Conservation (phyloP, 37 sponge, comb jelly and placozoan species). For the Beroe ovata region DNA sequence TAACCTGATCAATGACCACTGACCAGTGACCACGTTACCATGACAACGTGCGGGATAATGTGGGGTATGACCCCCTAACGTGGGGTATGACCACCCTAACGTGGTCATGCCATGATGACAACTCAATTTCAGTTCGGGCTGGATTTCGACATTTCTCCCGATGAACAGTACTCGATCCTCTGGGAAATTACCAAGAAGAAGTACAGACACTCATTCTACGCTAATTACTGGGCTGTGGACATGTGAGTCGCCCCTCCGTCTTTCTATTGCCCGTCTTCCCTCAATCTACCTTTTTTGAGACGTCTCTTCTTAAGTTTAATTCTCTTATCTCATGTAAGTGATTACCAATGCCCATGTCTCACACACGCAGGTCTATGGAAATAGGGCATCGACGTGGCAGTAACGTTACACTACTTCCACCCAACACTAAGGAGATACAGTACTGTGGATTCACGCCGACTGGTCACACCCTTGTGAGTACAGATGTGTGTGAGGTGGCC, state of each 20-base stretch:
- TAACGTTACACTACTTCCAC: not conserved
- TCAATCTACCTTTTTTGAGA: not conserved
- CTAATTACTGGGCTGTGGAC: slow-evolving; percentile 35
- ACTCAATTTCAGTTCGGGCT: slow-evolving; percentile 39
- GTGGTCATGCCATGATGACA: too few species aligned
- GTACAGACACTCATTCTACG: slow-evolving; percentile 55
- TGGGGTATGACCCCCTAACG: too few species aligned
- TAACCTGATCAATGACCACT: too few species aligned
- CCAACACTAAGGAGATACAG: not conserved
- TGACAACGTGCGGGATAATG: too few species aligned
- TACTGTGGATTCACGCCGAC: slow-evolving; percentile 12
- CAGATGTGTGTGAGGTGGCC: too few species aligned
- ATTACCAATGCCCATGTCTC: too few species aligned
- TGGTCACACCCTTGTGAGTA: slow-evolving; percentile 52
- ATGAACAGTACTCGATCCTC: slow-evolving; percentile 40
- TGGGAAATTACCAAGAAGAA: not conserved
- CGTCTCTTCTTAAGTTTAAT: not conserved
- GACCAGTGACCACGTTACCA: too few species aligned
- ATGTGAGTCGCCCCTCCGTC: slow-evolving; percentile 30
- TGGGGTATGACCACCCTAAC: too few species aligned
- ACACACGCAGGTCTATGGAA: not conserved
- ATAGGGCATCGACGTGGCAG: not conserved
- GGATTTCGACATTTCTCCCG: slow-evolving; percentile 52
- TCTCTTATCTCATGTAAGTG: not conserved
- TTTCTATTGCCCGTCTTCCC: not conserved